phyloP scores from a whole-genome alignment of 2,113 vertebrate genomes.

The Thermophis baileyi region DNA sequence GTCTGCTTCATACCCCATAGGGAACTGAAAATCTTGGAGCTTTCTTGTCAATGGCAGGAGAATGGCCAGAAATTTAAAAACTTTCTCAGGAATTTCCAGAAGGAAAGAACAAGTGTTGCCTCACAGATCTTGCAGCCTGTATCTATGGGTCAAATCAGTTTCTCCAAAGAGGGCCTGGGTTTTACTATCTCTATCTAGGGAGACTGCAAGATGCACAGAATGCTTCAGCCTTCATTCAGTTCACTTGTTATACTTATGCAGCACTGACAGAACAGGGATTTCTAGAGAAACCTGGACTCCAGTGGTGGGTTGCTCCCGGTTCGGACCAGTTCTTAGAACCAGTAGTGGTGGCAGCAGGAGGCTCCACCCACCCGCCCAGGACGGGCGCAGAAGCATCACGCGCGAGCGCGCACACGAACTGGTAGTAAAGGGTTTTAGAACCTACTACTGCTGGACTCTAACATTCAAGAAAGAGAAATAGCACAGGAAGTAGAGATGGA shows the following conservation, averaged over 20 bases:
- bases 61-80: not conserved
- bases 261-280: not conserved
- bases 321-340: too few species aligned
- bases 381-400: too few species aligned
- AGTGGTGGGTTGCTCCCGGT: too few species aligned
- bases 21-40: not conserved
- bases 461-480: not conserved
- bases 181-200: not conserved
- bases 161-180: not conserved
- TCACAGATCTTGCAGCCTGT: not conserved
- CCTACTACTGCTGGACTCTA: not conserved
- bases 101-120: not conserved
- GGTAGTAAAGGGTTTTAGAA: too few species aligned
- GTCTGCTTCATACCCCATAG: not conserved
- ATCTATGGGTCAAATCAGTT: not conserved
- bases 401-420: too few species aligned
- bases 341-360: too few species aligned
- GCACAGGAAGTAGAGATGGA: not conserved
- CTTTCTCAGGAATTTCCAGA: not conserved
- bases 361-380: too few species aligned
- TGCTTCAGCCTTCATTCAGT: not conserved
- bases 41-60: conserved; percentile 4
- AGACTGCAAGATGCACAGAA: not conserved
- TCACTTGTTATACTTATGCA: not conserved
- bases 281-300: not conserved